Percentiles rank a stretch among this genome's conserved stretches.
Conservation (phyloP, 2,888 invertebrate species). For the Strigamia transsilvanica region DNA sequence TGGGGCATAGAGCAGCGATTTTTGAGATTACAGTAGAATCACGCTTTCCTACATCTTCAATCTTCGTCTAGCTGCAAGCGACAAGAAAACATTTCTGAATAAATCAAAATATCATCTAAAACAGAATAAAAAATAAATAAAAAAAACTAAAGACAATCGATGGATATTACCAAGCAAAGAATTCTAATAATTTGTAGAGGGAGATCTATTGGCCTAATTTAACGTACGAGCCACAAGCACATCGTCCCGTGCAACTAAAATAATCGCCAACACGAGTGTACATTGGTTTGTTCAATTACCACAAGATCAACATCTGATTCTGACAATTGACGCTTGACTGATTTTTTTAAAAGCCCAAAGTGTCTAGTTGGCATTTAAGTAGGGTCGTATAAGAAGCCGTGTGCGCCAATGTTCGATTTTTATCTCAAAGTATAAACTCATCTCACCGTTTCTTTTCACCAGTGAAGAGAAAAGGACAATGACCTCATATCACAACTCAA, state of each 20-base stretch:
- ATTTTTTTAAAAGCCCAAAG: neutral
- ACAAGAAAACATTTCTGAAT: neutral
- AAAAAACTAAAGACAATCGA: neutral
- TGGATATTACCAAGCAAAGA: neutral
- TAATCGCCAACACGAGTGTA: neutral
- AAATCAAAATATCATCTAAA: constrained; percentile 5
- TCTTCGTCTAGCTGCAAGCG: constrained; percentile 3
- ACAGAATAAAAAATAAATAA: no score
- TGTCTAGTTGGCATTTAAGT: constrained; percentile 3
- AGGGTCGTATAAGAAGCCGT: neutral
- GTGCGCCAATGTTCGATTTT: neutral
- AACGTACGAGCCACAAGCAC: no score
- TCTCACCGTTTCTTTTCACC: neutral
- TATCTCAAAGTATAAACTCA: neutral
- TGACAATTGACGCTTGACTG: neutral
- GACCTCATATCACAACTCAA: neutral
- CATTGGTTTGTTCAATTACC: constrained; percentile 28
- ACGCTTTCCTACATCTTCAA: constrained; percentile 16
- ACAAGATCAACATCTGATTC: constrained; percentile 7
- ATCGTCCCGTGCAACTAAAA: neutral
- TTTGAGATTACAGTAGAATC: neutral
- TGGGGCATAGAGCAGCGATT: neutral
- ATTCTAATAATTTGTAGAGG: neutral
- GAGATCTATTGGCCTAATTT: neutral
- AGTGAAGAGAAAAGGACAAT: neutral